Evolutionary conservation across 23 tunicate species (phyloP).

Genomic region (Styela clava): DNA sequence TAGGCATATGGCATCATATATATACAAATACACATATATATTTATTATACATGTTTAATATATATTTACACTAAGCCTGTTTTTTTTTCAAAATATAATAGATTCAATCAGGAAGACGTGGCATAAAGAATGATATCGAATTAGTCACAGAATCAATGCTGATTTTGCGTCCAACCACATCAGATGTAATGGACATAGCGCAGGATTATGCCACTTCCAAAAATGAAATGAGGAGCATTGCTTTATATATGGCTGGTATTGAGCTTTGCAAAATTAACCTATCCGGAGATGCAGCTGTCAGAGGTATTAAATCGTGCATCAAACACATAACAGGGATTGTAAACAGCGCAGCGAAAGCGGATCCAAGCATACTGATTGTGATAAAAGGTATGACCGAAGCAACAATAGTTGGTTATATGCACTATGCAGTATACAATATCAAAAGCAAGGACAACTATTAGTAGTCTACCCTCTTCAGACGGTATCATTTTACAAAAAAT

Average conservation of each 20-base stretch:
- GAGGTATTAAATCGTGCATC: not conserved
- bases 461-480: too few species aligned
- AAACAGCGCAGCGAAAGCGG: not conserved
- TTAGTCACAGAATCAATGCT: not conserved
- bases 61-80: too few species aligned
- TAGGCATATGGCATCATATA: too few species aligned
- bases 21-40: too few species aligned
- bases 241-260: not conserved
- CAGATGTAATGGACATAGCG: not conserved
- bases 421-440: too few species aligned
- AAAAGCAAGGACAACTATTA: too few species aligned
- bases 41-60: too few species aligned
- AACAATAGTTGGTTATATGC: too few species aligned
- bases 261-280: not conserved
- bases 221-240: not conserved
- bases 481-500: too few species aligned
- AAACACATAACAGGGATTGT: not conserved
- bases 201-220: not conserved
- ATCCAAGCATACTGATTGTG: not conserved
- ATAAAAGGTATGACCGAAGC: too few species aligned
- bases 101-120: not conserved
- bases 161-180: not conserved
- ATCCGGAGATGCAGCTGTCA: not conserved
- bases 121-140: not conserved
- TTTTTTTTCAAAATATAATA: too few species aligned